phyloP scores from a whole-genome alignment of 2,888 invertebrate species.

The Euplexia lucipara region DNA sequence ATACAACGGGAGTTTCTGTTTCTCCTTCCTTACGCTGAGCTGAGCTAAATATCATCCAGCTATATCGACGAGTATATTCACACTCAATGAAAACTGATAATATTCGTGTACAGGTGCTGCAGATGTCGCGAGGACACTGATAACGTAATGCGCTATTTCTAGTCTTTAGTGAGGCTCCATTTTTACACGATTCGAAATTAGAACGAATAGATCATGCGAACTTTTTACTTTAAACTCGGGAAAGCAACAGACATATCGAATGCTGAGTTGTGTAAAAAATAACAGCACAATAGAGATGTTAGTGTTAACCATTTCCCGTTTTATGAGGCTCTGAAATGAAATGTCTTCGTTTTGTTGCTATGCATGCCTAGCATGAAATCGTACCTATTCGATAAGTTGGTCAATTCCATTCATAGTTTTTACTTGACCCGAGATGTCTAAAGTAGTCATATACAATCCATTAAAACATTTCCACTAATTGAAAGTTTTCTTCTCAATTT shows the following conservation, averaged over 20 bases:
- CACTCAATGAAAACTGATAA: slow-evolving; percentile 57
- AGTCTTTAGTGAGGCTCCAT: slow-evolving; percentile 47
- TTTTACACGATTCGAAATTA: slow-evolving; percentile 52
- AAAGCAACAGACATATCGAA: slow-evolving; percentile 20
- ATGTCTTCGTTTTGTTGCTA: not conserved
- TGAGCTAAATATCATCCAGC: too few relatives aligned
- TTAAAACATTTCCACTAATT: slow-evolving; percentile 21
- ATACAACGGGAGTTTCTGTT: slow-evolving; percentile 7
- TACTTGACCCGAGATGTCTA: slow-evolving; percentile 42
- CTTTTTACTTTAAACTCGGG: slow-evolving; percentile 32
- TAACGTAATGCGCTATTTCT: slow-evolving; percentile 70
- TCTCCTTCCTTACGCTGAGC: slow-evolving; percentile 17
- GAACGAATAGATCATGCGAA: slow-evolving; percentile 30
- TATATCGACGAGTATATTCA: slow-evolving; percentile 40
- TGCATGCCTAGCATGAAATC: slow-evolving; percentile 16
- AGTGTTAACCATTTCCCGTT: slow-evolving; percentile 6
- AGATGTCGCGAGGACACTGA: slow-evolving; percentile 64
- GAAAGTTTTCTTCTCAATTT: slow-evolving; percentile 20
- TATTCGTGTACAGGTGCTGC: slow-evolving; percentile 57
- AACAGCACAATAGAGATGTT: slow-evolving; percentile 1
- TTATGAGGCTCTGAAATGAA: not conserved
- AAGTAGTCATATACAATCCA: slow-evolving; percentile 44
- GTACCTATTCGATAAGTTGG: slow-evolving; percentile 29
- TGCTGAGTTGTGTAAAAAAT: not conserved
- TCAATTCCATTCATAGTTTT: slow-evolving; percentile 37